A percentile compares a stretch with the other conserved stretches of the same genome.
Evolutionary conservation across 30 jellyfish, hydroid and myxozoan genomes (phyloP).

Genomic region (Hydractinia symbiolongicarpus): DNA sequence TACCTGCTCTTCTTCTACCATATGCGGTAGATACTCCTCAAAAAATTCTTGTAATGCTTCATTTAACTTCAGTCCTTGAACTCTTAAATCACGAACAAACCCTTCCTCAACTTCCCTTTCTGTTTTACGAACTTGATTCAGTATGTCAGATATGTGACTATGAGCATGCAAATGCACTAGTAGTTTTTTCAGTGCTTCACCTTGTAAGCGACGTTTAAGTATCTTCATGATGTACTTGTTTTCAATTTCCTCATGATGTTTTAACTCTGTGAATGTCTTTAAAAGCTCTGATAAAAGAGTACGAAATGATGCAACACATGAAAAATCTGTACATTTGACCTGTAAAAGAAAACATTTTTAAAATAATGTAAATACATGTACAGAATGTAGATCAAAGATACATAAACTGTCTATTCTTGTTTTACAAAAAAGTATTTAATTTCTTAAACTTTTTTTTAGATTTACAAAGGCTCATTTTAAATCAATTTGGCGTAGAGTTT

Average conservation of each 20-base stretch:
- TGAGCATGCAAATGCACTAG: constrained; percentile 72
- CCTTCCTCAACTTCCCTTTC: constrained; percentile 41
- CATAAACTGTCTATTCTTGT: too few species aligned
- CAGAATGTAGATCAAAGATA: too few species aligned
- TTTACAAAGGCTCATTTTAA: too few species aligned
- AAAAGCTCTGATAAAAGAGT: constrained; percentile 51
- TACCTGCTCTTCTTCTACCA: constrained; percentile 96
- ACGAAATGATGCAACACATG: constrained; percentile 48
- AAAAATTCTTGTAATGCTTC: constrained; percentile 51
- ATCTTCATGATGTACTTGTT: constrained; percentile 82
- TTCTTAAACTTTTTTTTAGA: too few species aligned
- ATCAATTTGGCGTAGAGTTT: too few species aligned
- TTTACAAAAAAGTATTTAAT: too few species aligned
- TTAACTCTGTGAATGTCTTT: constrained; percentile 43
- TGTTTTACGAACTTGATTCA: constrained; percentile 41
- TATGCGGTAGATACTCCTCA: constrained; percentile 85
- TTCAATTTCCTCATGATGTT: constrained; percentile 87
- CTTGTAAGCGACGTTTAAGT: constrained; percentile 51
- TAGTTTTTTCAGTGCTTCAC: constrained; percentile 54
- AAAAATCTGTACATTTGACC: constrained; percentile 71
- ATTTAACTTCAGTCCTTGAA: constrained; percentile 46
- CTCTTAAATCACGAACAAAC: constrained; percentile 32
- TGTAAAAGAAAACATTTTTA: constrained; percentile 4
- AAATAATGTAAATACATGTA: not conserved
- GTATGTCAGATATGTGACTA: constrained; percentile 71